phyloP scores from a whole-genome alignment of 1,140 invertebrate species.

The Drosophila tropicalis region DNA sequence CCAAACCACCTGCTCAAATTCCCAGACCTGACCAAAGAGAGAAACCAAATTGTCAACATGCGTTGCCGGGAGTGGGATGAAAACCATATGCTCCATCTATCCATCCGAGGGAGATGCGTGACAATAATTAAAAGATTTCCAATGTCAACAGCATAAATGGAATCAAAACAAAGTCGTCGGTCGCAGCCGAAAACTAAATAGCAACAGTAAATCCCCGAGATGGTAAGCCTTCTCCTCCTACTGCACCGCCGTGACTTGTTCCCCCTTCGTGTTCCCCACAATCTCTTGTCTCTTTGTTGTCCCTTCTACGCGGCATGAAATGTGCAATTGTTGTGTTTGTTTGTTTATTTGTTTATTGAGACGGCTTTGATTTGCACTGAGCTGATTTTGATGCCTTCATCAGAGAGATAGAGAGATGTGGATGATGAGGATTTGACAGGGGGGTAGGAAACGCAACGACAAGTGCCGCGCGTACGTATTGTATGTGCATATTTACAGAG shows the following conservation, averaged over 20 bases:
- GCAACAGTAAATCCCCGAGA: slow-evolving; percentile 42
- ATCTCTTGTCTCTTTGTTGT: slow-evolving; percentile 1
- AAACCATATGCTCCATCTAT: background rate
- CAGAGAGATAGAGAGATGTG: slow-evolving; percentile 1
- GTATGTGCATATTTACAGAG: slow-evolving; percentile 60
- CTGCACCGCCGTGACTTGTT: background rate
- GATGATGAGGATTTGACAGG: no score
- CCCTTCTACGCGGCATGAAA: slow-evolving; percentile 49
- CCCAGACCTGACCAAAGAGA: slow-evolving; percentile 2
- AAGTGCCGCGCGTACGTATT: slow-evolving; percentile 52
- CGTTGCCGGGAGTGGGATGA: background rate
- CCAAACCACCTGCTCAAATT: background rate
- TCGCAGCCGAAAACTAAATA: slow-evolving; percentile 67
- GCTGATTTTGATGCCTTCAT: slow-evolving; percentile 53
- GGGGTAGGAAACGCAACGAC: slow-evolving; percentile 40
- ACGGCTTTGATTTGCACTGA: slow-evolving; percentile 71
- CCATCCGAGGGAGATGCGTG: slow-evolving; percentile 40
- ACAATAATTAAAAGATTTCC: slow-evolving; percentile 80
- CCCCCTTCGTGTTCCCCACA: slow-evolving; percentile 9
- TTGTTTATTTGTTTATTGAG: slow-evolving; percentile 75
- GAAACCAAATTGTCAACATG: slow-evolving; percentile 16
- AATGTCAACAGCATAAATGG: slow-evolving; percentile 78
- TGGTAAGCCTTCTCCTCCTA: background rate
- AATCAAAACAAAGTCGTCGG: slow-evolving; percentile 80
- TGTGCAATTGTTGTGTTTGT: slow-evolving; percentile 52